phyloP scores from a whole-genome alignment of 2,888 invertebrate species.

The Lamproptera curius region DNA sequence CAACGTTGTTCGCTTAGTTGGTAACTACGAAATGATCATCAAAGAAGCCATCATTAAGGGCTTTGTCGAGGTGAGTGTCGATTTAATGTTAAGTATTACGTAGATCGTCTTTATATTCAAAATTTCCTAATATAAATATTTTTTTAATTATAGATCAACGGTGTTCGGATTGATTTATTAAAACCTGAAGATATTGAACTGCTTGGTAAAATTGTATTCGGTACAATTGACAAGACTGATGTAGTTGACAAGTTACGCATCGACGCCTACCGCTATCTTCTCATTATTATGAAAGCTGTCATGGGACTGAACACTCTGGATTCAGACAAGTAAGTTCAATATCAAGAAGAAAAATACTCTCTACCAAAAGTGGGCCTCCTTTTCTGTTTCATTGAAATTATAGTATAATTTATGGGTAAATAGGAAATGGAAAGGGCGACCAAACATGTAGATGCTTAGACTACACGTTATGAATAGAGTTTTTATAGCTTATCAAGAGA shows the following conservation, averaged over 20 bases:
- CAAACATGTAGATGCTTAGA: no score
- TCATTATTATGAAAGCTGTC: constrained; percentile 73
- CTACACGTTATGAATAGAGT: no score
- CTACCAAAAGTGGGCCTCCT: no score
- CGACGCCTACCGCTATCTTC: constrained; percentile 77
- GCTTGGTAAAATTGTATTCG: constrained; percentile 74
- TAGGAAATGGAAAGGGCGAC: no score
- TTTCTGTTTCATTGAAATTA: no score
- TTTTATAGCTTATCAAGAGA: no score
- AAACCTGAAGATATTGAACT: constrained; percentile 72
- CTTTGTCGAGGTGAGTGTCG: constrained; percentile 63
- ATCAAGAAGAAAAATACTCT: no score
- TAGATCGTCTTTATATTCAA: background rate
- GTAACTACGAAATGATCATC: constrained; percentile 74
- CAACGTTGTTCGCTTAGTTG: constrained; percentile 49
- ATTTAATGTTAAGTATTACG: constrained; percentile 19
- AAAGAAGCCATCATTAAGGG: constrained; percentile 78
- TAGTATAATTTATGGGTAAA: no score
- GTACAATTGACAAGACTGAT: constrained; percentile 59
- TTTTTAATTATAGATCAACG: constrained; percentile 47
- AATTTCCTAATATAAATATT: background rate
- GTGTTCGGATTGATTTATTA: constrained; percentile 50
- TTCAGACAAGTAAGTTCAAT: constrained; percentile 54
- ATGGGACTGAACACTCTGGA: constrained; percentile 55
- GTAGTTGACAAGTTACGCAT: constrained; percentile 49